Percentiles rank a stretch among this genome's conserved stretches.
These are phyloP conservation scores for Ovis canadensis DNA, from an alignment of 2,113 vertebrate genomes.

Conservation along the genomic window DNA sequence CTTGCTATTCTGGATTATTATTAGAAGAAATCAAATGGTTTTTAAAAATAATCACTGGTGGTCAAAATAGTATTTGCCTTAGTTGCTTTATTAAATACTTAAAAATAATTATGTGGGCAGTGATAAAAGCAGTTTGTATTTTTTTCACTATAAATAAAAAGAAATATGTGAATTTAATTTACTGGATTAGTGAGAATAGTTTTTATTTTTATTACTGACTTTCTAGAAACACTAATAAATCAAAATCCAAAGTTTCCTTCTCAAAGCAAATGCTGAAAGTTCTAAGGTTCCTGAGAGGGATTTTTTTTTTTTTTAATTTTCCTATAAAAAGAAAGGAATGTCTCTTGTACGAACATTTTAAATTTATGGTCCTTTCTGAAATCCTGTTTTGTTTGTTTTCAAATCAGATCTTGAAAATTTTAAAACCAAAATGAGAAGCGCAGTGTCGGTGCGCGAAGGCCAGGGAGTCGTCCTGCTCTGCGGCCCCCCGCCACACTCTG, in stretches of 20 bases:
- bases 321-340: background rate
- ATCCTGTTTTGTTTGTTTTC: conserved; percentile 11
- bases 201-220: background rate
- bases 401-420: conserved; percentile 88
- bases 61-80: background rate
- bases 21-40: background rate
- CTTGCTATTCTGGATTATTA: background rate
- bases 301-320: background rate
- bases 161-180: background rate
- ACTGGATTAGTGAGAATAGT: background rate
- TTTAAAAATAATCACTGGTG: background rate
- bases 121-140: background rate
- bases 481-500: conserved; percentile 86
- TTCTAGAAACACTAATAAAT: background rate
- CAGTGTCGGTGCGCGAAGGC: conserved; percentile 93
- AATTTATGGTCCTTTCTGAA: conserved; percentile 19
- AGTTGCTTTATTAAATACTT: background rate
- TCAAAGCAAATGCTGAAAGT: background rate
- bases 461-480: conserved; percentile 95
- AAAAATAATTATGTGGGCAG: background rate
- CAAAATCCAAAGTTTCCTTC: background rate
- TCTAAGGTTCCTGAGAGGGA: background rate
- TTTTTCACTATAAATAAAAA: background rate
- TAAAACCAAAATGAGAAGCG: conserved; percentile 86
- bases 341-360: background rate